Conservation (phyloP, 1,140 invertebrate species). For the Sinella curviseta region DNA sequence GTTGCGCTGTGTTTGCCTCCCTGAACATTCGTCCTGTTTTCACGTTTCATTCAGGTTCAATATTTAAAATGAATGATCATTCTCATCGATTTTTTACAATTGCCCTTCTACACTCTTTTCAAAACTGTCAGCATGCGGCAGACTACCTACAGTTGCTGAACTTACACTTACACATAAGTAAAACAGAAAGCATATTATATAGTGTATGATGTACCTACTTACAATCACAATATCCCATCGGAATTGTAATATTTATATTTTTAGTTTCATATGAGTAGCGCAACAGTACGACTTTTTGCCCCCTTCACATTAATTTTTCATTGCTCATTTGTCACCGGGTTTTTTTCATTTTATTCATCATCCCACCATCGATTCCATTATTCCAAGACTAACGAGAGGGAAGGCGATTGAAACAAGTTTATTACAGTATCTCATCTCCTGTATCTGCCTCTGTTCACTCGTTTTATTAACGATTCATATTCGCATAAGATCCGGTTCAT, state of each 20-base stretch:
- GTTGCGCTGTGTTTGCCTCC: too few species aligned
- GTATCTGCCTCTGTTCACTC: too few species aligned
- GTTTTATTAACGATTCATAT: neutral
- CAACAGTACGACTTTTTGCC: neutral
- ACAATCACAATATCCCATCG: too few species aligned
- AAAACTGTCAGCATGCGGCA: conserved; percentile 25
- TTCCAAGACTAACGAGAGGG: neutral
- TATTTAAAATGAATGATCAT: neutral
- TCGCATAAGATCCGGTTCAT: conserved; percentile 15
- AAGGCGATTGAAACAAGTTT: neutral
- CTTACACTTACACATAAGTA: neutral
- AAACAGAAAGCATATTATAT: too few species aligned
- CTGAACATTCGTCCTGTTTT: too few species aligned
- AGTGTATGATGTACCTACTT: too few species aligned
- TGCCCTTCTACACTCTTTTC: neutral
- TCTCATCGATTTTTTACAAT: neutral
- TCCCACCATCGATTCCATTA: neutral
- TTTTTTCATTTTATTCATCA: neutral
- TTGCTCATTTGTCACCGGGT: conserved; percentile 19
- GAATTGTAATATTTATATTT: neutral
- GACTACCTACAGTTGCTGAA: neutral
- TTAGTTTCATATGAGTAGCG: neutral
- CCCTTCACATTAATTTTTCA: conserved; percentile 14
- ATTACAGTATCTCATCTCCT: neutral
- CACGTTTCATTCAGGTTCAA: neutral